These are phyloP conservation scores for Eidolon dupreanum DNA, from an alignment of 2,797 vertebrate species.

Conservation along the genomic window DNA sequence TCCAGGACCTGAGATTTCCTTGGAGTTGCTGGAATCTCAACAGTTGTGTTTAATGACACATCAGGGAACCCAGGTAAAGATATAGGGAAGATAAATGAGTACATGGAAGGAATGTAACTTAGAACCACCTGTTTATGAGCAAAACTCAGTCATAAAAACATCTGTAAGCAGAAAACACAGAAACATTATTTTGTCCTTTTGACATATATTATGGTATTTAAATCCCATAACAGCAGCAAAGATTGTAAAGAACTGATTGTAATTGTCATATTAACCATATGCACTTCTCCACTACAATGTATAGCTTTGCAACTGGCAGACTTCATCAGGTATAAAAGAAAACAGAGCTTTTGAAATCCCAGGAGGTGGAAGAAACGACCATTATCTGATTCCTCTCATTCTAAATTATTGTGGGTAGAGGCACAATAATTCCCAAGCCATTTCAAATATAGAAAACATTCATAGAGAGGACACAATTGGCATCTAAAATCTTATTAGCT, in stretches of 20 bases:
- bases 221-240: constrained; percentile 82
- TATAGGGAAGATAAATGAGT: constrained; percentile 77
- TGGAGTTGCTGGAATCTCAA: constrained; percentile 49
- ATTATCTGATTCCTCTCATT: constrained; percentile 71
- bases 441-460: constrained; percentile 75
- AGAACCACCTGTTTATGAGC: constrained; percentile 90
- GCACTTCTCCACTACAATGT: constrained; percentile 86
- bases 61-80: constrained; percentile 62
- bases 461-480: constrained; percentile 61
- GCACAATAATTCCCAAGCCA: constrained; percentile 73
- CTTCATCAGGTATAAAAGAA: constrained; percentile 81
- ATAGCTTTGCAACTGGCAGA: constrained; percentile 76
- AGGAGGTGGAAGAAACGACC: constrained; percentile 72
- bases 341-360: constrained; percentile 83
- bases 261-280: constrained; percentile 86
- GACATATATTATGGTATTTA: constrained; percentile 84
- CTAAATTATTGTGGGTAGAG: constrained; percentile 69
- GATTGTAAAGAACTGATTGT: constrained; percentile 82
- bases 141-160: constrained; percentile 87
- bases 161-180: constrained; percentile 85
- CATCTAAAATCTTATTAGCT: constrained; percentile 68
- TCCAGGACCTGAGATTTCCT: constrained; percentile 60
- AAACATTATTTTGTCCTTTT: constrained; percentile 83
- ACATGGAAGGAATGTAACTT: constrained; percentile 81
- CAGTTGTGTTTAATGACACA: constrained; percentile 44